Evolutionary conservation across 2,113 vertebrate species (phyloP), one percentile per base, ranked within the genome.

Genomic region (Empidonax alnorum): DNA sequence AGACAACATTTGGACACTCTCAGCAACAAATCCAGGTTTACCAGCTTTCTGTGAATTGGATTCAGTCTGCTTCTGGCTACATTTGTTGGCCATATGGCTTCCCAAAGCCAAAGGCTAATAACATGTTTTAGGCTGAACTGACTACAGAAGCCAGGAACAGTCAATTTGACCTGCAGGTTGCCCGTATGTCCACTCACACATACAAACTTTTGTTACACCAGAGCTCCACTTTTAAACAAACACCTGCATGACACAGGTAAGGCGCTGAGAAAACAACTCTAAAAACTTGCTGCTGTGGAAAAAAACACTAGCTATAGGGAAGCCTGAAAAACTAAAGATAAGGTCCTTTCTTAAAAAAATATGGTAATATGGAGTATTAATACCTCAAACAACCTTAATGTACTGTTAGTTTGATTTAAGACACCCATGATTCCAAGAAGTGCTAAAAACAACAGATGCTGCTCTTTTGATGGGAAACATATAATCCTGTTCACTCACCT

Each of bases 31-130:
- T 82, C 68, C 84, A 80, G 91, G 87, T 95, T 97, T 90, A 95
- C 94, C 95, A 97, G 93, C 89, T 97, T 97, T 95, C 94, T 88
- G 50, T 53, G 84, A 86, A 96, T 97, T 95, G 61, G 74, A 96
- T 95, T 98, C 75, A 67, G 89, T 23, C 81, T 62, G 89, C 92
- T 95, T 80, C 94, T 97, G 96, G 94, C 93, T 94, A 96, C 92
- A 92, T 94, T 89, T 87, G 91, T 63, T 91, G 79, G 93, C 96
- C 97, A 97, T 97, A 97, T 96, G 97, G 96, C 94, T 96, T 97
- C 88, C 72, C 71, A 44, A 52, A 96, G 85, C 90, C 96, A 97
- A 97, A 97, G 78, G 94, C n/a, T 87, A 95, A 96, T 84, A 96
- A 62, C 59, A 50, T 31, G 73, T 97, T 94, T 81, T 84, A 93